Conservation (phyloP, 2,797 vertebrate genomes). For the Pangasius larnaudii region DNA sequence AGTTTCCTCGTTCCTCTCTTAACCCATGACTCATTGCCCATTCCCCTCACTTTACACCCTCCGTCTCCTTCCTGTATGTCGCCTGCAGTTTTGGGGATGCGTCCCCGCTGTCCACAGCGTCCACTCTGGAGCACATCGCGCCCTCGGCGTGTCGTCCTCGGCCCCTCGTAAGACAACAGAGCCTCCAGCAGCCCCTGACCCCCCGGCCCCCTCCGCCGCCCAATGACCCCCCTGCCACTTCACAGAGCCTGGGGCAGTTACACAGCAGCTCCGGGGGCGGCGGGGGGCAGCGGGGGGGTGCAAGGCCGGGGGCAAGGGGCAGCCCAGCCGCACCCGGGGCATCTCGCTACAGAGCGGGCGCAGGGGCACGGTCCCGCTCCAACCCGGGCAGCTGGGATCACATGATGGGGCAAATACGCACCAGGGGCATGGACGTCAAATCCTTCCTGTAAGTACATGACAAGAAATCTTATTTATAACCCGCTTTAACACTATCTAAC, state of each 20-base stretch:
- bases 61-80: constrained; percentile 65
- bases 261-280: constrained; percentile 86
- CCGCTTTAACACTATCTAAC: not conserved
- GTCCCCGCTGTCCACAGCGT: constrained; percentile 90
- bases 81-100: constrained; percentile 78
- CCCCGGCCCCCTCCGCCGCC: constrained; percentile 91
- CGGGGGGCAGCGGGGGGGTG: constrained; percentile 83
- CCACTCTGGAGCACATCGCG: constrained; percentile 98
- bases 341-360: constrained; percentile 85
- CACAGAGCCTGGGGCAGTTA: constrained; percentile 96
- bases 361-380: constrained; percentile 87
- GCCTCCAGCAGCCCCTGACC: constrained; percentile 96
- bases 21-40: constrained; percentile 40
- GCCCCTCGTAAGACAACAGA: constrained; percentile 95
- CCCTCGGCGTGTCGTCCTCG: constrained; percentile 90
- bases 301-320: constrained; percentile 84
- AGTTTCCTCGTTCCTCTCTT: constrained; percentile 7
- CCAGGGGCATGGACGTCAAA: constrained; percentile 97
- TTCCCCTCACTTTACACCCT: constrained; percentile 70
- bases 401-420: constrained; percentile 97
- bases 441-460: constrained; percentile 93
- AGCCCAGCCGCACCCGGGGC: constrained; percentile 84
- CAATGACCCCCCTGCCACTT: constrained; percentile 93
- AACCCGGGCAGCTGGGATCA: constrained; percentile 99
- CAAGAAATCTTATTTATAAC: not conserved